Evolutionary conservation across 2,113 vertebrate genomes (phyloP), one percentile per base, ranked within the genome.

Genomic region (Myrmecophaga tridactyla): DNA sequence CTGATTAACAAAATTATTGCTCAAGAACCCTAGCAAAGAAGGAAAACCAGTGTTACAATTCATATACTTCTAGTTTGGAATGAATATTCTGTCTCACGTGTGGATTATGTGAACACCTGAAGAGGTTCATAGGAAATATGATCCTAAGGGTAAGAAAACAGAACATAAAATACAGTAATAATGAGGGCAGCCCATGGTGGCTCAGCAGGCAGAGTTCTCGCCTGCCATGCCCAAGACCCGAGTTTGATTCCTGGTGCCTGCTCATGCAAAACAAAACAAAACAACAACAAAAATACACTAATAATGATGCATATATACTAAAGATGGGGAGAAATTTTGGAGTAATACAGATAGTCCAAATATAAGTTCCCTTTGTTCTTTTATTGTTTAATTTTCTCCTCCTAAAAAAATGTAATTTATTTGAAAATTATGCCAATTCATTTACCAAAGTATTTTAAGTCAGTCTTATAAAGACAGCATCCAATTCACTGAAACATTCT

Each of bases 1-100:
- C 63, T 82, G 41, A 83, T 73, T 89, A 48, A 86, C 53, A 84
- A 95, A 89, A 56, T 48, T 72, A 83, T 70, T 92, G 80, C 96
- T 96, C 92, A 95, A 96, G 91, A 97, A 96, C 72, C 82, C 90
- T 92, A 41, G n/a, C 84, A 53, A 63, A 92, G 84, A 73, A 90
- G 56, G 39, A 88, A 92, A 93, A 87, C 48, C 63, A 78, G 92
- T 13, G 39, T 89, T 73, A 95, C 17, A 7, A 58, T 92, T 90
- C 36, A 75, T 90, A 88, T 18, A 36, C 60, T 80, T 65, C 17
- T 34, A 72, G 23, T 43, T 87, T 88, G 72, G 63, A 92, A 85
- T 87, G 92, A 81, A 51, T 62, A 43, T n/a, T 94, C 60, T 89
- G 78, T 63, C 21, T 94, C 46, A 41, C 69, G 46, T 25, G 21